phyloP scores from a whole-genome alignment of 2,888 invertebrate species.

The Lydus trimaculatus region DNA sequence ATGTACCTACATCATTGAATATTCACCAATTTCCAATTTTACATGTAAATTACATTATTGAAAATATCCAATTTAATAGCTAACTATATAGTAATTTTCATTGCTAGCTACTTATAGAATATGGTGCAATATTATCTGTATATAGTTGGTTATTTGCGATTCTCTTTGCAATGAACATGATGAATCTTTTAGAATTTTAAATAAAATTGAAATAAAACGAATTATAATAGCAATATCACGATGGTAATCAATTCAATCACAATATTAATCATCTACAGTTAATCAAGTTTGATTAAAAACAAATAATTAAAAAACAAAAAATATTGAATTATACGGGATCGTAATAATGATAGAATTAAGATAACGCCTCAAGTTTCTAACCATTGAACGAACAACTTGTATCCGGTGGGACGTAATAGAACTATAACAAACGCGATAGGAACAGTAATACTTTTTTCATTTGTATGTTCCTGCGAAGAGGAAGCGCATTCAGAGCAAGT shows the following conservation, averaged over 20 bases:
- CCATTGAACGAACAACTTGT: neutral
- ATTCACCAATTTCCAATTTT: neutral
- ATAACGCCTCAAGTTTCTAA: too few species aligned
- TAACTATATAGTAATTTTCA: neutral
- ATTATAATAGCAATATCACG: neutral
- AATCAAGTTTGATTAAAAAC: neutral
- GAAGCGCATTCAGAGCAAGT: too few species aligned
- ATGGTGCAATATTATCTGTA: neutral
- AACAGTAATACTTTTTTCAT: too few species aligned
- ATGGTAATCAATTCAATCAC: neutral
- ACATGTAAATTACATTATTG: neutral
- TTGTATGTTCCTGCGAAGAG: too few species aligned
- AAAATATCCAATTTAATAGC: neutral
- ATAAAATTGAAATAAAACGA: neutral
- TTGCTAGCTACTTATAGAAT: neutral
- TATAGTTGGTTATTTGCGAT: neutral
- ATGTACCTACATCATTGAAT: neutral
- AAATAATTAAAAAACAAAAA: conserved; percentile 4
- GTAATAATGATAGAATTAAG: neutral
- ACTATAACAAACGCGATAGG: too few species aligned
- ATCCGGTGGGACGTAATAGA: neutral
- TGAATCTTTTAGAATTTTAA: neutral
- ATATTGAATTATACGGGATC: neutral
- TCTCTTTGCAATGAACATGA: neutral
- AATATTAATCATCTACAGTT: neutral